Evolutionary conservation across 2,113 vertebrate species (phyloP).

Genomic region (Sphyrna mokarran): DNA sequence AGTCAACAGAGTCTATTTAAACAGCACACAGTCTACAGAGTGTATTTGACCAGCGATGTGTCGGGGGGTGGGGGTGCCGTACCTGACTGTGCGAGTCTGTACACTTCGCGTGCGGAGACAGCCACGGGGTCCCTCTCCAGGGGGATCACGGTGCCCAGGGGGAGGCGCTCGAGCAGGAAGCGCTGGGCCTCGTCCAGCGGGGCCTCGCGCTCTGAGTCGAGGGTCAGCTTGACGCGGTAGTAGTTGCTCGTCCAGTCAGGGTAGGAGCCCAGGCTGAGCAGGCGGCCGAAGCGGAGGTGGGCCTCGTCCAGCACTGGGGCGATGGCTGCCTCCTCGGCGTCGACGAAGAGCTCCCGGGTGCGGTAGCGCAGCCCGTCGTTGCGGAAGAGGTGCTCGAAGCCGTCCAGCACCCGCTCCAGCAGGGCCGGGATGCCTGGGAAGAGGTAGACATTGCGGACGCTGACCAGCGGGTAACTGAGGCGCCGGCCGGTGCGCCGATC

Average conservation of each 20-base stretch:
- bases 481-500: constrained; percentile 59
- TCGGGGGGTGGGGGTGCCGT: not conserved
- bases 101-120: constrained; percentile 66
- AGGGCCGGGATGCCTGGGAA: constrained; percentile 85
- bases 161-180: constrained; percentile 67
- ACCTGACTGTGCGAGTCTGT: constrained; percentile 71
- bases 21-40: too few species aligned
- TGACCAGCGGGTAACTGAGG: constrained; percentile 77
- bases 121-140: constrained; percentile 61
- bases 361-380: constrained; percentile 66
- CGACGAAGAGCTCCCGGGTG: constrained; percentile 67
- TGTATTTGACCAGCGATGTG: too few species aligned
- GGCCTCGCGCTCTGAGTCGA: constrained; percentile 71
- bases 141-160: constrained; percentile 59
- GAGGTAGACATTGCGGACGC: constrained; percentile 83
- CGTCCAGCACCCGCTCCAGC: constrained; percentile 67
- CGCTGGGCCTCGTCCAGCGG: constrained; percentile 62
- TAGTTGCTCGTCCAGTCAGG: constrained; percentile 91
- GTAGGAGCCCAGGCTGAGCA: constrained; percentile 78
- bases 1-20: too few species aligned
- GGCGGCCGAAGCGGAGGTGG: constrained; percentile 57
- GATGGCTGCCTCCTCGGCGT: constrained; percentile 64
- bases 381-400: constrained; percentile 71
- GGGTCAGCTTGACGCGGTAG: constrained; percentile 74
- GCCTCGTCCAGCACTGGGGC: constrained; percentile 59